Base-by-base conservation (phyloP, 2,113 vertebrate species). In the Poicephalus meyeri region DNA sequence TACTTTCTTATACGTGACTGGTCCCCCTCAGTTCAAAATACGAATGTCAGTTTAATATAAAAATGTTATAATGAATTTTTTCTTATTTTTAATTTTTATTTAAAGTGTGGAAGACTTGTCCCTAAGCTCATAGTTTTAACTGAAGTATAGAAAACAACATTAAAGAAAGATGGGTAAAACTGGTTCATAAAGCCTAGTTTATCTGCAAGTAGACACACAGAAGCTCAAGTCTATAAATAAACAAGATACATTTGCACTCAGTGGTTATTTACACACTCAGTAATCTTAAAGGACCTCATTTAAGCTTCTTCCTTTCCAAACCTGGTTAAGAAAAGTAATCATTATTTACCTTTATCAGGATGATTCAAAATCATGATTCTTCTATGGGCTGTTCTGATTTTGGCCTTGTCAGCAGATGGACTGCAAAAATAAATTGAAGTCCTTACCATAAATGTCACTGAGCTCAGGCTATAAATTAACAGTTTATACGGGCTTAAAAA, bases 361-460 rank as follows among this genome's bases (percentile, higher is more conserved):
- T 99, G 99, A 97, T 99, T 99, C 95, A 99, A 98, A 97, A 99
- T 98, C 99, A 99, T 99, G 89, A 99, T 98, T 96, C 97, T 99
- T 86, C 98, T 98, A 81, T 99, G 99, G 16, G 99, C 98, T 70
- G 98, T 98, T 84, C 98, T 98, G 92, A 99, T 98, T 97, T 99
- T 99, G 85, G 96, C 66, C 96, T 98, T 99, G 78, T 94, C 96
- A 97, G 97, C 98, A 96, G 98, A 98, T 64, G 99, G 98, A 95
- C 99, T 99, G 97, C 87, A 98, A 97, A 95, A 96, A 68, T 58
- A 98, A 98, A 97, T 94, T 63, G 65, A 98, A 95, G 71, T 68
- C 82, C 76, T 97, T 96, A 92, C 70, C 91, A 96, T 94, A 97
- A 97, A 96, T 71, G 89, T 68, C 39, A 58, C 89, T 68, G 93